phyloP scores from a whole-genome alignment of 2,797 vertebrate genomes.

The Eulemur albifrons region DNA sequence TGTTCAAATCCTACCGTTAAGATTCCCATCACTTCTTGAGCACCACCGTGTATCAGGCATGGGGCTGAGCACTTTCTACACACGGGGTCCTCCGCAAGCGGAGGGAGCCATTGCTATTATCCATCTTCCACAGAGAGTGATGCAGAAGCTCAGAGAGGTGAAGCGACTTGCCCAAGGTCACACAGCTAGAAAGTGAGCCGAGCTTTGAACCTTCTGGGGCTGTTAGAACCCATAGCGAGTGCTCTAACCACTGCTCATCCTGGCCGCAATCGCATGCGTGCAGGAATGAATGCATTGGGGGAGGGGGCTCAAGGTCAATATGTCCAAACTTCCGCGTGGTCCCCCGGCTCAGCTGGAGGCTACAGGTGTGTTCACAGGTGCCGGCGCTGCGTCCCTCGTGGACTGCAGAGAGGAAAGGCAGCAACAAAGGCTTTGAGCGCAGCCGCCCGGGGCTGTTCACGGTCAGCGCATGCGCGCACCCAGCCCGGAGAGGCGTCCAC shows the following conservation, averaged over 20 bases:
- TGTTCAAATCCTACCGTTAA: background rate
- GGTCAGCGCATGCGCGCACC: rapidly evolving
- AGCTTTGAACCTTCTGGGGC: background rate
- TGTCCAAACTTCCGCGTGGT: background rate
- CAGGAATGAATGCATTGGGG: background rate
- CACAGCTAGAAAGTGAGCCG: background rate
- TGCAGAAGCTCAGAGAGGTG: background rate
- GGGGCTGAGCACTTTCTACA: background rate
- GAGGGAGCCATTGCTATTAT: too few species aligned
- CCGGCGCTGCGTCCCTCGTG: rapidly evolving
- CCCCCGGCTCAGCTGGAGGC: background rate
- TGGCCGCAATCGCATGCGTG: background rate
- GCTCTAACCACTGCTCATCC: too few species aligned
- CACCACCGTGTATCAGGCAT: rapidly evolving
- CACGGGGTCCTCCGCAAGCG: background rate
- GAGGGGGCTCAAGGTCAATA: background rate
- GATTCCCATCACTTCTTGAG: background rate
- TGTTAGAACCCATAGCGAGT: rapidly evolving
- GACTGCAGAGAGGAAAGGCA: background rate
- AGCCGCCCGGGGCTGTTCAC: too few species aligned
- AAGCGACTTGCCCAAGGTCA: background rate
- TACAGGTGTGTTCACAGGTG: rapidly evolving
- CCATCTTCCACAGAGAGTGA: background rate
- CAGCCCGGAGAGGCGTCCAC: rapidly evolving
- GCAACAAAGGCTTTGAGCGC: background rate